phyloP scores from a whole-genome alignment of 2,797 vertebrate species.

The Choloepus didactylus region DNA sequence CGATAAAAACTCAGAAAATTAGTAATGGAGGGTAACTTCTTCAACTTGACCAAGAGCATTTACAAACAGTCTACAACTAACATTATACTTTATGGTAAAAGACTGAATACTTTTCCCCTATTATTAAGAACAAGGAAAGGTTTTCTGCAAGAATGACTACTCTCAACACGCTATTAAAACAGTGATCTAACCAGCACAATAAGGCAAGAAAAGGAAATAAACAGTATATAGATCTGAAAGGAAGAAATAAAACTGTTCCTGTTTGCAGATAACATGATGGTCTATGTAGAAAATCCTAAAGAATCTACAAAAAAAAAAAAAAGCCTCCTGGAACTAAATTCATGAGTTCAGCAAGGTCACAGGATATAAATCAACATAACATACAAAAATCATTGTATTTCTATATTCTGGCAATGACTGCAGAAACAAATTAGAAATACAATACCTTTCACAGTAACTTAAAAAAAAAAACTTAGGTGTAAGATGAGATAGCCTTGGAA shows the following conservation, averaged over 20 bases:
- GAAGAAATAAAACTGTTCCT: slow-evolving; percentile 39
- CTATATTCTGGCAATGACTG: background rate
- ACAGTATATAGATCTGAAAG: background rate
- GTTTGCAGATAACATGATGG: background rate
- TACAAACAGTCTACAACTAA: background rate
- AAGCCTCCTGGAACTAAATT: background rate
- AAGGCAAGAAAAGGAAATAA: slow-evolving; percentile 63
- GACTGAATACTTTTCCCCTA: background rate
- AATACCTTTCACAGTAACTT: background rate
- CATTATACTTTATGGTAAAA: background rate
- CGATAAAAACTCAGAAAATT: slow-evolving; percentile 50
- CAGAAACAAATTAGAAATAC: slow-evolving; percentile 53
- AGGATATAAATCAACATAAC: background rate
- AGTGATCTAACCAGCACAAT: background rate
- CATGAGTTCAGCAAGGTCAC: background rate
- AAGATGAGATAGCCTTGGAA: background rate
- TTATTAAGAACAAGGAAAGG: background rate
- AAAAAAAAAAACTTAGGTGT: background rate
- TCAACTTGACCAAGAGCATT: slow-evolving; percentile 14
- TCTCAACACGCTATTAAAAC: background rate
- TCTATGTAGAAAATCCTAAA: slow-evolving; percentile 40
- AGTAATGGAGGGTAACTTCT: slow-evolving; percentile 4
- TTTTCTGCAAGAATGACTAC: background rate
- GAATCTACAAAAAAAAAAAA: slow-evolving; percentile 26
- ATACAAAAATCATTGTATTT: slow-evolving; percentile 35